Evolutionary conservation across 2,888 invertebrate species (phyloP), one percentile per base, ranked within the genome.

Genomic region (Diploptera punctata): DNA sequence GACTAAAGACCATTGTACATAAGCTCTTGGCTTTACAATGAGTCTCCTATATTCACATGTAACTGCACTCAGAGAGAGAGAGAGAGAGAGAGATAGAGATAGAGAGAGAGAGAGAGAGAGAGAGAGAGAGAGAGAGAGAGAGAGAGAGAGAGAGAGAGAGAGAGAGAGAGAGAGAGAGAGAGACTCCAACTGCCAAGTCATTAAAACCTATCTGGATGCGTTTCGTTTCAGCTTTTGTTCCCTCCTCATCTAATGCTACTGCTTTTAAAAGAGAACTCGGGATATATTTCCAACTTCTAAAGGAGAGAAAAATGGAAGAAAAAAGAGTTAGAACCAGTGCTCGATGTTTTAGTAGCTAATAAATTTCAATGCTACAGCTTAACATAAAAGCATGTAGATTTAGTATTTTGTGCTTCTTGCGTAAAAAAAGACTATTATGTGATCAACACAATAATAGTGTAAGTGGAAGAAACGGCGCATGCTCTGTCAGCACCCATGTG

Each of bases 261-360:
- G 57, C 57, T 57, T 21, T 31, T 57, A 31, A 29, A 54, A 54
- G 54, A 54, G 54, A 26, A 54, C 54, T 54, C 10, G 9, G 54
- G 4, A 54, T 54, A 21, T 57, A 57, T 57, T 57, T n/a, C 31
- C 16, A 29, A 18, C 29, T 18, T 21, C 26, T 16, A 57, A 57
- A 57, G 29, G 52, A 29, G 57, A 29, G 31, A 5, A 13, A 29
- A 57, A 47, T 7, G 57, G n/a, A 29, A 29, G 24, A 29, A 29
- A 5, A 29, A 29, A 16, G 3, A 29, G n/a, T 4, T 10, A 16
- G 57, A 5, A 3, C 24, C 16, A 24, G 16, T 44, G 43, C 47
- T 19, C 29, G n/a, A 65, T 65, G 65, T 65, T 65, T 65, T 65
- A 65, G 65, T 65, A 65, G 44, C 47, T 47, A 65, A 65, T 65